Evolutionary conservation across 2,888 invertebrate genomes (phyloP).

Genomic region (Leptinotarsa juncta): DNA sequence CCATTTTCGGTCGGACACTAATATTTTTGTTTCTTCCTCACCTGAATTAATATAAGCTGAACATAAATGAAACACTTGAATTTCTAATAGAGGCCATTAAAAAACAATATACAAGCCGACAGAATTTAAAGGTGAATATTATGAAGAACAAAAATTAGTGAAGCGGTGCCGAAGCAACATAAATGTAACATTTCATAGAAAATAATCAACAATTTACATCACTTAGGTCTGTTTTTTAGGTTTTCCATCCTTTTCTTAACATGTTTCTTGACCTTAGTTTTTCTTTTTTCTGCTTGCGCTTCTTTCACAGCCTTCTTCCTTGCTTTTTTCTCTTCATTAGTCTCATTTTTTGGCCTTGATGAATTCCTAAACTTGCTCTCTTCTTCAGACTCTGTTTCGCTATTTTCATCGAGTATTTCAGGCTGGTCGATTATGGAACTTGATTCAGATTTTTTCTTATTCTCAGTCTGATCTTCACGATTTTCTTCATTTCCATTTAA

Average conservation of each 20-base stretch:
- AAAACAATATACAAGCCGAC: no score
- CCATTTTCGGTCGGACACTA: no score
- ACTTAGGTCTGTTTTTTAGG: constrained; percentile 54
- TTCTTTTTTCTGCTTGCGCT: constrained; percentile 87
- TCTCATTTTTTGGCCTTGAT: constrained; percentile 82
- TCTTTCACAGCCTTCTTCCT: constrained; percentile 92
- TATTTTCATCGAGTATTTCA: constrained; percentile 69
- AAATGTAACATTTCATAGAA: no score
- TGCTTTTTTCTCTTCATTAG: constrained; percentile 81
- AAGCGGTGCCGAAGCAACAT: no score
- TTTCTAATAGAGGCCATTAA: no score
- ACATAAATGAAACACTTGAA: no score
- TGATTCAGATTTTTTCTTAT: constrained; percentile 73
- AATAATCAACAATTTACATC: no score
- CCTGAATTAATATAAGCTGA: no score
- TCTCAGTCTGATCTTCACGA: constrained; percentile 50
- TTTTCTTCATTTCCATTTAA: no score
- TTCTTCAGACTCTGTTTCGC: constrained; percentile 54
- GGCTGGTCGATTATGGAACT: constrained; percentile 78
- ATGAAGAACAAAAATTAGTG: no score
- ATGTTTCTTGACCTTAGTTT: constrained; percentile 92
- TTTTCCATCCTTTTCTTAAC: constrained; percentile 91
- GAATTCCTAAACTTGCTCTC: constrained; percentile 72
- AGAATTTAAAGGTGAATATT: no score
- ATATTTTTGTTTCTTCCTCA: no score